Evolutionary conservation across 2,113 vertebrate species (phyloP), one percentile per base, ranked within the genome.

Genomic region (Oryzias woworae): DNA sequence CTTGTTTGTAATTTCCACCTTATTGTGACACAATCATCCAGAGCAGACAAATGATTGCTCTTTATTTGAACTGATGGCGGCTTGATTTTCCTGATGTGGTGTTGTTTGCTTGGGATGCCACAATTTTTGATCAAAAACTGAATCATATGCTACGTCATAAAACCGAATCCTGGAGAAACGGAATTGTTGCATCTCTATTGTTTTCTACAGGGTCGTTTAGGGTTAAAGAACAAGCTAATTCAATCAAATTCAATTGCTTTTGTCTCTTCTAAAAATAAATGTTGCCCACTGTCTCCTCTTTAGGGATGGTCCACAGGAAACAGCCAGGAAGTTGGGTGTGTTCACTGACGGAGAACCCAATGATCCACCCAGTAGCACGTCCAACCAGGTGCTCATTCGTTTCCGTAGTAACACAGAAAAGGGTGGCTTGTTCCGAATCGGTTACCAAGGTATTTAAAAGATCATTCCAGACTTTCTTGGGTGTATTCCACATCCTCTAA

Each of bases 261-360:
- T 61, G 20, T 68, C 56, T 3, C 28, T 46, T 69, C 46, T 61
- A 20, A 60, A 54, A 50, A 20, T 22, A 2, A 7, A 26, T 49
- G 57, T 73, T 53, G 77, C 48, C 56, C 12, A 41, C 18, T 66
- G 73, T 68, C 31, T 28, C 8, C 14, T 45, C 53, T 47, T 58
- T 59, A 99, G 97, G 97, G 97, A 99, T 41, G 97, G 97, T 0
- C 93, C 95, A 0, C 94, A 95, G 75, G 95, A 95, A 78, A 94
- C 95, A 0, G 89, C 91, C 31, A 92, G 95, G 0, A 95, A 96
- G 87, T 92, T 99, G 0, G 97, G 96, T 0, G 89, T 96, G 58
- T 99, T 98, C 86, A 96, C 93, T 0, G 94, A 95, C 2, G 94
- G 86, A 51, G 92, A 95, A 4, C 93, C 92, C 16, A 96, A 94